Base-by-base conservation (phyloP, 2,888 invertebrate species). In the Octonoba sinensis region DNA sequence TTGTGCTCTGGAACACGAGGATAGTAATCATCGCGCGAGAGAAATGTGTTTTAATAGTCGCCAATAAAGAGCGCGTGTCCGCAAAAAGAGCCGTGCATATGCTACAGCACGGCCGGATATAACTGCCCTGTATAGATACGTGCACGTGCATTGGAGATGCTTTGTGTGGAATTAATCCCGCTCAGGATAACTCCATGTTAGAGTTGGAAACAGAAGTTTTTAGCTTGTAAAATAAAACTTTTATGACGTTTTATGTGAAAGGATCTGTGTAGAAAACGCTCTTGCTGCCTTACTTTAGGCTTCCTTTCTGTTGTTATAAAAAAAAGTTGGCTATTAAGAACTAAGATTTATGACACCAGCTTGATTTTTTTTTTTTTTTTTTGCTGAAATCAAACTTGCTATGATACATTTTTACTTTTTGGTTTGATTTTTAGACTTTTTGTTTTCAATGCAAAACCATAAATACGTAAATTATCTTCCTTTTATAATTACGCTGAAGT, bases 151-250 rank as follows among this genome's bases (percentile, higher is more conserved):
- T 81, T 67, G 73, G 8, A 59, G 79, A 79, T 79, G 78, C 36
- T 56, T 54, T 67, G 54, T 27, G 56, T 24, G 57, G 70, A 79
- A 79, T 79, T 79, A 79, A 67, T 72, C 44, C 49, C 49, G 66
- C 12, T 18, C 16, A 15, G 62, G 15, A n/a, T 51, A 56, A 36
- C 57, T 66, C 49, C 20, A 66, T 8, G 56, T 64, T 54, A 47
- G 67, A 66, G 57, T 56, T 20, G 64, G 22, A 62, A 64, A 20
- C 46, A 65, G 36, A 65, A 65, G 49, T 65, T 65, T 65, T 65
- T 59, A 81, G 73, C 73, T 67, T 67, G 73, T 81, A 81, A 81
- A 81, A 81, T 81, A 73, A 79, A 79, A 81, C 22, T 81, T 81
- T 81, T 81, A 81, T 73, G 67, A 54, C 51, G 20, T 44, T 62